Evolutionary conservation across 2,888 invertebrate species (phyloP), one percentile per base, ranked within the genome.

Genomic region (Ctena decussata): DNA sequence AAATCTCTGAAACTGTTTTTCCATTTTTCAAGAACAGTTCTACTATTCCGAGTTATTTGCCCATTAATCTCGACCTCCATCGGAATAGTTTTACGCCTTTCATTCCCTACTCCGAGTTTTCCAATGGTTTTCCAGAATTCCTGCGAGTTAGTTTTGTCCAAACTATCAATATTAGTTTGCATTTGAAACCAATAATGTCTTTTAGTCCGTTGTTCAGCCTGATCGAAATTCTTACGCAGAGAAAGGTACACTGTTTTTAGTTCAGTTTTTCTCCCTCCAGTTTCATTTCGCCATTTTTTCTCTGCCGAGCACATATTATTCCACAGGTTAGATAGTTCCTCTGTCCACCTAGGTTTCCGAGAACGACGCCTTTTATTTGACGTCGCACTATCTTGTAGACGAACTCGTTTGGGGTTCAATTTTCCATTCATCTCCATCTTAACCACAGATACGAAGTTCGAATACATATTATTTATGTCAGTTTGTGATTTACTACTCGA

Each of bases 101-200:
- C 44, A 72, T 46, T 41, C 18, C 44, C 72, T 15, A 72, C 72
- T 11, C 72, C 44, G 18, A 44, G 39, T 24, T 41, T 39, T 18
- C 41, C 72, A 18, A 72, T 72, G 1, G 41, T 46, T 30, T 72
- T 72, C 72, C 72, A 72, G 12, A 72, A 72, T n/a, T 72, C 41
- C 18, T 41, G 41, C 6, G 72, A 44, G 24, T 72, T 46, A 27
- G 6, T 46, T 1, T 30, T 41, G n/a, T 41, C 27, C n/a, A 24
- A 30, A 30, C n/a, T 39, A n/a, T 27, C 72, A 2, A 72, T 41
- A 6, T 46, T 6, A 6, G 3, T 18, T 72, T 72, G 72, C 44
- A 72, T 27, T 21, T 46, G 44, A 72, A 27, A 39, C 72, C 72
- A 44, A 21, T 72, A 72, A 2, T 65, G 35, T 30, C 44, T 46